A percentile compares a stretch with the other conserved stretches of the same genome.
phyloP scores from a whole-genome alignment of 2,888 invertebrate species.

The Gerosis bhagava region DNA sequence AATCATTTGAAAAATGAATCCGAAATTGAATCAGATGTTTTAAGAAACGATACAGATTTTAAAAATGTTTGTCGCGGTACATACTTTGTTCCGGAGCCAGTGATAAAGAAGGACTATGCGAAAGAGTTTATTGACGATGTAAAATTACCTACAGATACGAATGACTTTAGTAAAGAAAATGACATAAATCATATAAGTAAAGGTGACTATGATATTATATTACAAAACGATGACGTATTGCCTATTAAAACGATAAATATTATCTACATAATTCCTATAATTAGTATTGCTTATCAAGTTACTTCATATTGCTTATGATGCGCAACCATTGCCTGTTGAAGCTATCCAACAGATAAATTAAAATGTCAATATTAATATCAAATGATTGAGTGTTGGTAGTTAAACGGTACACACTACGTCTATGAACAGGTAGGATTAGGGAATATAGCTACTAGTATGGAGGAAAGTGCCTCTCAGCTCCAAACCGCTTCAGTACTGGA shows the following conservation, averaged over 20 bases:
- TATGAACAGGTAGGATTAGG: conserved; percentile 56
- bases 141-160: too few species aligned
- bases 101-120: neutral
- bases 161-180: too few species aligned
- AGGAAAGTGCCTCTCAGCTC: conserved; percentile 46
- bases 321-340: conserved; percentile 61
- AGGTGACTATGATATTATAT: too few species aligned
- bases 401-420: conserved; percentile 48
- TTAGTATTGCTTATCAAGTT: conserved; percentile 76
- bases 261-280: conserved; percentile 56
- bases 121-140: conserved; percentile 21
- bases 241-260: conserved; percentile 55
- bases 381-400: too few species aligned
- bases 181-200: too few species aligned
- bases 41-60: neutral
- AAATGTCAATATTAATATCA: too few species aligned
- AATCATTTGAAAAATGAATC: conserved; percentile 13
- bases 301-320: conserved; percentile 75
- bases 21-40: neutral
- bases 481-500: conserved; percentile 1
- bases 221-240: too few species aligned
- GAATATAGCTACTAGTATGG: conserved; percentile 53
- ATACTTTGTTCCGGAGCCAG: conserved; percentile 39
- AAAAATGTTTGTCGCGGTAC: conserved; percentile 36
- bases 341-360: conserved; percentile 33